Percentiles rank a stretch among this genome's conserved stretches.
phyloP scores from a whole-genome alignment of 1,140 invertebrate genomes.

The Cotesia vestalis region DNA sequence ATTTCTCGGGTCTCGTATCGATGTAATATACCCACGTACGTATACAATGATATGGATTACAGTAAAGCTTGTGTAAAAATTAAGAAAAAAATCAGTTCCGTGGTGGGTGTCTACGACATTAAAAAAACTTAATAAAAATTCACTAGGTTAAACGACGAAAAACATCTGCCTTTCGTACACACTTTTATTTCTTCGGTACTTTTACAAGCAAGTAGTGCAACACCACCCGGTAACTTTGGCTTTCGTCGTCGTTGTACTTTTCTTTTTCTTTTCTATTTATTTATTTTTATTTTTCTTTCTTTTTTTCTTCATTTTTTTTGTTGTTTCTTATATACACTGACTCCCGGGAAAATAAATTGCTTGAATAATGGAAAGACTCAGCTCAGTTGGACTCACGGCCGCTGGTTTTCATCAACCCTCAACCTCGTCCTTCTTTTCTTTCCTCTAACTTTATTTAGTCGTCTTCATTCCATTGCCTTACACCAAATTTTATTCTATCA shows the following conservation, averaged over 20 bases:
- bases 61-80: not conserved
- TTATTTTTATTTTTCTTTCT: not conserved
- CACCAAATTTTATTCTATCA: slow-evolving; percentile 2
- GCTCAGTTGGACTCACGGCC: slow-evolving; percentile 37
- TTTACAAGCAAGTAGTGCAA: too few species aligned
- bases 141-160: not conserved
- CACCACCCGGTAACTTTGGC: not conserved
- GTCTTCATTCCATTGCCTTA: slow-evolving; percentile 2
- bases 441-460: not conserved
- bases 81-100: not conserved
- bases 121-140: too few species aligned
- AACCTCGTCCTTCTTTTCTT: slow-evolving; percentile 12
- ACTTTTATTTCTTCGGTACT: not conserved
- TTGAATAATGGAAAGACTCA: slow-evolving; percentile 50
- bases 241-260: not conserved
- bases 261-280: not conserved
- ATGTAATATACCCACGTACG: too few species aligned
- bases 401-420: slow-evolving; percentile 31
- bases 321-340: too few species aligned
- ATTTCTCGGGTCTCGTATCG: not conserved
- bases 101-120: too few species aligned
- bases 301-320: slow-evolving; percentile 10
- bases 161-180: not conserved
- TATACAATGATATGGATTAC: not conserved
- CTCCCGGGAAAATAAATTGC: slow-evolving; percentile 49